phyloP scores from a whole-genome alignment of 1,140 invertebrate species.

The Diorhabda carinulata region DNA sequence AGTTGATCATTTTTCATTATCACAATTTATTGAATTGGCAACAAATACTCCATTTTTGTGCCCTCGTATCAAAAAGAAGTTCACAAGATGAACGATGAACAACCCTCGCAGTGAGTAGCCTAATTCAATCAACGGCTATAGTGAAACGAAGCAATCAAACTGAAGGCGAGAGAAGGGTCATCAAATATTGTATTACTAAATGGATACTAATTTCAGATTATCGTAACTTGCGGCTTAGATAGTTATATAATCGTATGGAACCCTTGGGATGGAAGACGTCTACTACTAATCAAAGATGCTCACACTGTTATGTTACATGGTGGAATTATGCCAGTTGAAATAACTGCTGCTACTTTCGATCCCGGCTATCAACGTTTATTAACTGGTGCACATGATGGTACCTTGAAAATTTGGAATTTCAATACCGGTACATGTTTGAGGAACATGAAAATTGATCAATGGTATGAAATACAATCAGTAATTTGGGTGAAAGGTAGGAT shows the following conservation, averaged over 20 bases:
- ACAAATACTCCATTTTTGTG: no score
- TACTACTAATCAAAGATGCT: conserved; percentile 60
- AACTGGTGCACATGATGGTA: conserved; percentile 51
- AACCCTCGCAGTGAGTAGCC: background rate
- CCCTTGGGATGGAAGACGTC: conserved; percentile 58
- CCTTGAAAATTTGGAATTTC: conserved; percentile 72
- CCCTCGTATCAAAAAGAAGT: no score
- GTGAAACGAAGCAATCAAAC: no score
- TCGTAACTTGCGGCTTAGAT: conserved; percentile 65
- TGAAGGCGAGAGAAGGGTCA: no score
- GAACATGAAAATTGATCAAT: conserved; percentile 58
- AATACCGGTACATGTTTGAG: conserved; percentile 66
- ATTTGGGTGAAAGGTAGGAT: conserved; percentile 59
- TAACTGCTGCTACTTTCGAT: conserved; percentile 73
- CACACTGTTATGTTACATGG: conserved; percentile 59
- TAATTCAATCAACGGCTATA: no score
- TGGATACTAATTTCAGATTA: conserved; percentile 35
- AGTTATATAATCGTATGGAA: conserved; percentile 72
- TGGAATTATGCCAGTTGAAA: conserved; percentile 61
- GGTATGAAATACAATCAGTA: conserved; percentile 57
- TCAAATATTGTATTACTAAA: no score
- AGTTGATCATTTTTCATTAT: no score
- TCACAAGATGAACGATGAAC: background rate
- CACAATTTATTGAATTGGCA: no score
- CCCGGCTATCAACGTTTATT: conserved; percentile 62